Percentiles rank a stretch among this genome's conserved stretches.
Evolutionary conservation across 2,113 vertebrate species (phyloP).

Genomic region (Hypanus sabinus): DNA sequence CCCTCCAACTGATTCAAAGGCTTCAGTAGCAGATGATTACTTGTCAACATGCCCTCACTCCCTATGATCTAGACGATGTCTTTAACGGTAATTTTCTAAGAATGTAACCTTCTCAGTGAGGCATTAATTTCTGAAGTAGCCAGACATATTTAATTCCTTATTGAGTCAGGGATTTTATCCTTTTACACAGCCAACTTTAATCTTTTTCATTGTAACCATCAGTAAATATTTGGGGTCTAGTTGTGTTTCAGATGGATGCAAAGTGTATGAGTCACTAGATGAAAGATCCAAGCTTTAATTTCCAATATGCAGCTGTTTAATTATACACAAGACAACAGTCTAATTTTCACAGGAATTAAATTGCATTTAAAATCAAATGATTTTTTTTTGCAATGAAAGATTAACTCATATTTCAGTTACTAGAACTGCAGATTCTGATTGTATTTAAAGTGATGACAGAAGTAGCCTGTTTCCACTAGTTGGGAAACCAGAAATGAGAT

Average conservation of each 20-base stretch:
- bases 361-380: not conserved
- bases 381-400: not conserved
- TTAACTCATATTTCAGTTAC: not conserved
- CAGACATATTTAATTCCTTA: not conserved
- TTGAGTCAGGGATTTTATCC: not conserved
- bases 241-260: not conserved
- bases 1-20: not conserved
- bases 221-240: not conserved
- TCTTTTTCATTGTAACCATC: conserved; percentile 9
- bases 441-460: not conserved
- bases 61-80: not conserved
- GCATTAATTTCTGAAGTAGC: conserved; percentile 7
- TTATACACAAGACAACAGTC: not conserved
- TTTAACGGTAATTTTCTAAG: conserved; percentile 14
- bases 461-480: not conserved
- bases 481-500: not conserved
- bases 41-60: not conserved
- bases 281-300: not conserved
- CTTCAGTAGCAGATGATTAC: not conserved
- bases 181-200: not conserved
- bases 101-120: not conserved
- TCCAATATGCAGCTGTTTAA: not conserved
- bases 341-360: conserved; percentile 15
- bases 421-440: not conserved
- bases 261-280: not conserved